These are phyloP conservation scores for Drosophila ambigua DNA, from an alignment of 1,140 invertebrate genomes.

Conservation along the genomic window DNA sequence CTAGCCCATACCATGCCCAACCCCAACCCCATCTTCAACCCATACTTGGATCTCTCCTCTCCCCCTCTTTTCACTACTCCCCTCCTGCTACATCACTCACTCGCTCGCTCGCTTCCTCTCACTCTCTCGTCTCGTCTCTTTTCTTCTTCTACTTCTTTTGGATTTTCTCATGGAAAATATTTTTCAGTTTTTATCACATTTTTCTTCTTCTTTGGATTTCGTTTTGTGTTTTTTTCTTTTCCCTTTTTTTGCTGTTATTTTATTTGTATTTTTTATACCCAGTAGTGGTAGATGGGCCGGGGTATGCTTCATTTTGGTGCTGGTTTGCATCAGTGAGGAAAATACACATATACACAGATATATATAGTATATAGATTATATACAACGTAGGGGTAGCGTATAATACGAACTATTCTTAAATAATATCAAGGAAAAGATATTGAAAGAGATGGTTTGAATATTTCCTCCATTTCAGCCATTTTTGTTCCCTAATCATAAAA, in stretches of 20 bases:
- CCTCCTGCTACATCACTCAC: not conserved
- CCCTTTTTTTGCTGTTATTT: conserved; percentile 29
- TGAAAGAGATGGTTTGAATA: no score
- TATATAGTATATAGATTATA: no score
- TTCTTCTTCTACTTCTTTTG: conserved; percentile 69
- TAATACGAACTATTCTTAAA: no score
- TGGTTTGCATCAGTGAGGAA: conserved; percentile 31
- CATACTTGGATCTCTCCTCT: no score
- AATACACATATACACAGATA: no score
- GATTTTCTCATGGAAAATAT: conserved; percentile 82
- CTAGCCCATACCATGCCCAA: not conserved
- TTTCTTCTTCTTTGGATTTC: conserved; percentile 68
- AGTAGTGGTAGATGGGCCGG: no score
- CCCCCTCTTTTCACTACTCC: not conserved
- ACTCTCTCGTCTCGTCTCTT: conserved; percentile 8
- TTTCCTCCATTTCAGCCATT: no score
- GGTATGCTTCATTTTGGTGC: conserved; percentile 7
- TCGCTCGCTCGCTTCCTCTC: no score
- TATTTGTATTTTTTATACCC: conserved; percentile 41
- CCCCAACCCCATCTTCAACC: not conserved
- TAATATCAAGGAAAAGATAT: no score
- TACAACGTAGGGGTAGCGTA: no score
- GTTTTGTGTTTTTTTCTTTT: conserved; percentile 50
- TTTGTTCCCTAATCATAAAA: no score
- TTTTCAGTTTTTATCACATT: conserved; percentile 75